These are phyloP conservation scores for Pongo pygmaeus DNA, from an alignment of 2,113 vertebrate species.

Conservation along the genomic window DNA sequence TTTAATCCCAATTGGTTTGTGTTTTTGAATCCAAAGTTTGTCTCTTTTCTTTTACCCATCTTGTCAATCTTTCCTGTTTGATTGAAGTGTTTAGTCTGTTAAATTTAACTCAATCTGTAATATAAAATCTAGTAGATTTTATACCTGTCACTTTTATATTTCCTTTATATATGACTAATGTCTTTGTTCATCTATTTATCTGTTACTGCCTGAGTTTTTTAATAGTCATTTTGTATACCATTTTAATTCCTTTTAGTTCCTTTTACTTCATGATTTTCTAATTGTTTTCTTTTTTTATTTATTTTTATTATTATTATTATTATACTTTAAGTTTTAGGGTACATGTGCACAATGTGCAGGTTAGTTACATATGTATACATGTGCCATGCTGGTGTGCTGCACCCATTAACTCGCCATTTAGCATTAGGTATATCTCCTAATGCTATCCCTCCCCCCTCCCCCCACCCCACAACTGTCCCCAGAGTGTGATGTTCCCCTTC, in stretches of 20 bases:
- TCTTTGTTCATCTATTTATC: neutral
- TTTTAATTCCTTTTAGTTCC: neutral
- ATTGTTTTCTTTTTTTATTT: neutral
- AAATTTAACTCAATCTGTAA: neutral
- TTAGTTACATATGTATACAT: no score
- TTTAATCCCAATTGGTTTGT: neutral
- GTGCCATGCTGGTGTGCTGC: no score
- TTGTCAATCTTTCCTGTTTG: neutral
- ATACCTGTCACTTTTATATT: neutral
- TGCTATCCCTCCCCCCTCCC: no score
- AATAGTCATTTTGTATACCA: neutral
- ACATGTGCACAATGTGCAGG: no score
- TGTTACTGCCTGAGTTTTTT: neutral
- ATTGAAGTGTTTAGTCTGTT: neutral
- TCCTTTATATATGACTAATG: neutral
- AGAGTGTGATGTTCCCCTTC: no score
- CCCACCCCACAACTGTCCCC: no score
- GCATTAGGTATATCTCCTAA: no score
- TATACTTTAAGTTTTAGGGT: no score
- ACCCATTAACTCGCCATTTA: no score
- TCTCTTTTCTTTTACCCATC: neutral
- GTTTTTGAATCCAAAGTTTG: neutral
- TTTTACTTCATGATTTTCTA: neutral
- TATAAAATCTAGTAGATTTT: neutral
- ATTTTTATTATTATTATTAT: no score